phyloP scores from a whole-genome alignment of 2,888 invertebrate genomes.

The Lasioglossum villosulum region DNA sequence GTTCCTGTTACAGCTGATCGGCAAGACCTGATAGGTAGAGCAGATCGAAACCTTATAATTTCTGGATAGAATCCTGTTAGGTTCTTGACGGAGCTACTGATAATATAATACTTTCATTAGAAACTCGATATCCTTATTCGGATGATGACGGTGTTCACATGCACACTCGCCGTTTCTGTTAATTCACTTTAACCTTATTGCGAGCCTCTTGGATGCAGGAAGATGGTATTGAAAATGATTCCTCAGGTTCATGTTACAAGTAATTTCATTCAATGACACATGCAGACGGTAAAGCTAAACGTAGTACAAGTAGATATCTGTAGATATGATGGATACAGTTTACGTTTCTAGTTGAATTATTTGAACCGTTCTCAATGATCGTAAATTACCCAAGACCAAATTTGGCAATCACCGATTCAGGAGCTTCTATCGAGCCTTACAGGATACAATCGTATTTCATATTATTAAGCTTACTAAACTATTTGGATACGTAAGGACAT shows the following conservation, averaged over 20 bases:
- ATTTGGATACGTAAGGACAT: background rate
- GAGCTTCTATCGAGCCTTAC: constrained; percentile 5
- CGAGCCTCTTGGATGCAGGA: constrained; percentile 4
- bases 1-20: constrained; percentile 75
- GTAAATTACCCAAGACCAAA: background rate
- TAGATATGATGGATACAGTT: constrained; percentile 13
- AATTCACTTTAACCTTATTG: background rate
- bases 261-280: constrained; percentile 13
- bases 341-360: constrained; percentile 1
- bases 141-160: background rate
- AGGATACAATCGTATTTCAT: background rate
- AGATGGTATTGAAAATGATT: constrained; percentile 10
- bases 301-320: constrained; percentile 9
- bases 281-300: constrained; percentile 3
- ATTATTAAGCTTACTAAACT: constrained; percentile 7
- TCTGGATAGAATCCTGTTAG: constrained; percentile 24
- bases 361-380: background rate
- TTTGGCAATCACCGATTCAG: background rate
- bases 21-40: constrained; percentile 81
- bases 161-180: background rate
- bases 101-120: constrained; percentile 24
- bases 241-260: constrained; percentile 6
- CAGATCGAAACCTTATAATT: constrained; percentile 32
- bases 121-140: background rate
- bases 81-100: constrained; percentile 22